phyloP scores from a whole-genome alignment of 2,797 vertebrate species.

The Coracias cyanogaster region DNA sequence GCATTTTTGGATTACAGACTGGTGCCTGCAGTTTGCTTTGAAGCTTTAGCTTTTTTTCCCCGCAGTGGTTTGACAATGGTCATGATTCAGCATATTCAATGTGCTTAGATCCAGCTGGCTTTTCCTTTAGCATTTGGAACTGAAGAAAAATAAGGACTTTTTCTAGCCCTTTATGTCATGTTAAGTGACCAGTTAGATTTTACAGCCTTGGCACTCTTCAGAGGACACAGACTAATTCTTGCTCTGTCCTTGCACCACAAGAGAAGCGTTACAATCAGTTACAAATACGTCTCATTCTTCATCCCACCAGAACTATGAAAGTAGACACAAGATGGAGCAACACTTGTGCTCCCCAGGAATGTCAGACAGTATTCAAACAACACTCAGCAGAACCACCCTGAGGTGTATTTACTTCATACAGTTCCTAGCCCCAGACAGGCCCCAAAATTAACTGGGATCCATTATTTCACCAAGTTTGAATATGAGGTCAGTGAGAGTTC shows the following conservation, averaged over 20 bases:
- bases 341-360: constrained; percentile 10
- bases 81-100: not conserved
- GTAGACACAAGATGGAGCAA: constrained; percentile 22
- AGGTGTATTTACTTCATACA: constrained; percentile 3
- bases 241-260: not conserved
- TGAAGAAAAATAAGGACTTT: not conserved
- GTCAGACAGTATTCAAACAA: constrained; percentile 45
- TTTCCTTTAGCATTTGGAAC: not conserved
- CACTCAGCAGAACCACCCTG: constrained; percentile 26
- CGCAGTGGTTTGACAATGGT: not conserved
- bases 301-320: not conserved
- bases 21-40: constrained; percentile 6
- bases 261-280: not conserved
- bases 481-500: not conserved
- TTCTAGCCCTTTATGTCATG: not conserved
- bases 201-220: not conserved
- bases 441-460: constrained; percentile 17
- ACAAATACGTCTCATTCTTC: not conserved
- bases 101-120: not conserved
- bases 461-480: constrained; percentile 1
- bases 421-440: not conserved
- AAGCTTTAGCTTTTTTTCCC: not conserved
- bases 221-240: not conserved
- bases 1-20: not conserved
- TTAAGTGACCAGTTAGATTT: not conserved